phyloP scores from a whole-genome alignment of 1,140 invertebrate species.

The Teleogryllus occipitalis region DNA sequence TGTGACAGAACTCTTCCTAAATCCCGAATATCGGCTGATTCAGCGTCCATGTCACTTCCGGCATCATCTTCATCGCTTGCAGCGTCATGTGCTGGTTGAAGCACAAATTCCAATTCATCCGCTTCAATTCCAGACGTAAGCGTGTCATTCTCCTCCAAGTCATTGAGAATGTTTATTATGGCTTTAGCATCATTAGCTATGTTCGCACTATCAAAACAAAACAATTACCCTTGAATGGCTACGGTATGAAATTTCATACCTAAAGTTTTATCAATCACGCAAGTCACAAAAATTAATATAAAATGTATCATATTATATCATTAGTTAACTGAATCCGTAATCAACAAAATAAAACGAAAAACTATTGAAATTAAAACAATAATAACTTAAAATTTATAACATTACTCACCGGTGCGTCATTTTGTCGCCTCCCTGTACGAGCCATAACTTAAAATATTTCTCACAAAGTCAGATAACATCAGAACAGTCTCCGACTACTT shows the following conservation, averaged over 20 bases:
- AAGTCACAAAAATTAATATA: neutral
- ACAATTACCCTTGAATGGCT: neutral
- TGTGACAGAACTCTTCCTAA: neutral
- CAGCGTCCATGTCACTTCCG: neutral
- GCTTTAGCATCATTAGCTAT: neutral
- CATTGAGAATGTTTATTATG: neutral
- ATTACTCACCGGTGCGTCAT: no score
- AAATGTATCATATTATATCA: neutral
- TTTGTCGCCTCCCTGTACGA: neutral
- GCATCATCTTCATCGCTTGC: neutral
- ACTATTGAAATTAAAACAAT: no score
- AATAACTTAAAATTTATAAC: no score
- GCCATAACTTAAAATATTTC: no score
- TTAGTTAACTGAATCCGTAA: neutral
- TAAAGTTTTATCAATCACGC: neutral
- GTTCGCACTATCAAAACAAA: neutral
- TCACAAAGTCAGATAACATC: no score
- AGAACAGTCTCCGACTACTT: no score
- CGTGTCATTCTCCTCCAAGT: neutral
- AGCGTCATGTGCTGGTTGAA: neutral
- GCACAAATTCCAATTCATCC: neutral
- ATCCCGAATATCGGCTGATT: neutral
- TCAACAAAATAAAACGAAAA: neutral
- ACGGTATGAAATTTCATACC: neutral
- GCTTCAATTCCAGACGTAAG: neutral